These are phyloP conservation scores for Gavia stellata DNA, from an alignment of 2,113 vertebrate species.

Conservation along the genomic window DNA sequence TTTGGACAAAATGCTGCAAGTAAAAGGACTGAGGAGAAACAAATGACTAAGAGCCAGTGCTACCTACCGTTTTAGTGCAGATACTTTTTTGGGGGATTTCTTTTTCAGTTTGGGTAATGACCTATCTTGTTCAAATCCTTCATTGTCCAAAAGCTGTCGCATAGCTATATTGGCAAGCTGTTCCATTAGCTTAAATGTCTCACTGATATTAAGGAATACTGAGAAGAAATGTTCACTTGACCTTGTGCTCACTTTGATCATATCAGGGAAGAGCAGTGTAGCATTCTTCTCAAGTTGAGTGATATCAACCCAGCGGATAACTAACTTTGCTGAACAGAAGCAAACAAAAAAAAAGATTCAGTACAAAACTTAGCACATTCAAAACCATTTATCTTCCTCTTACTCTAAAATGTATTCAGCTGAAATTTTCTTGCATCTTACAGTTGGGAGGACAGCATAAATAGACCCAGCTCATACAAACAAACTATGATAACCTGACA, in stretches of 20 bases:
- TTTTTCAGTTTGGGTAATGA: constrained; percentile 95
- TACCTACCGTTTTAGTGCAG: constrained; percentile 90
- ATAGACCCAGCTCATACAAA: not conserved
- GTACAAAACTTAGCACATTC: not conserved
- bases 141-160: constrained; percentile 94
- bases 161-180: constrained; percentile 98
- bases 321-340: constrained; percentile 83
- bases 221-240: constrained; percentile 90
- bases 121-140: constrained; percentile 93
- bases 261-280: constrained; percentile 89
- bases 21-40: not conserved
- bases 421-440: not conserved
- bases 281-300: constrained; percentile 95
- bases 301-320: constrained; percentile 97
- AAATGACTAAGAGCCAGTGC: not conserved
- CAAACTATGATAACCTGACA: not conserved
- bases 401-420: not conserved
- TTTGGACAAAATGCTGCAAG: not conserved
- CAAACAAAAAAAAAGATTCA: not conserved
- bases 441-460: not conserved
- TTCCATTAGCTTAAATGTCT: constrained; percentile 97
- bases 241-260: constrained; percentile 93
- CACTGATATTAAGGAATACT: constrained; percentile 94
- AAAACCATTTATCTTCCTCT: not conserved
- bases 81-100: constrained; percentile 95